These are phyloP conservation scores for Caenorhabditis macrosperma DNA, from an alignment of 2,888 invertebrate genomes.

Conservation along the genomic window DNA sequence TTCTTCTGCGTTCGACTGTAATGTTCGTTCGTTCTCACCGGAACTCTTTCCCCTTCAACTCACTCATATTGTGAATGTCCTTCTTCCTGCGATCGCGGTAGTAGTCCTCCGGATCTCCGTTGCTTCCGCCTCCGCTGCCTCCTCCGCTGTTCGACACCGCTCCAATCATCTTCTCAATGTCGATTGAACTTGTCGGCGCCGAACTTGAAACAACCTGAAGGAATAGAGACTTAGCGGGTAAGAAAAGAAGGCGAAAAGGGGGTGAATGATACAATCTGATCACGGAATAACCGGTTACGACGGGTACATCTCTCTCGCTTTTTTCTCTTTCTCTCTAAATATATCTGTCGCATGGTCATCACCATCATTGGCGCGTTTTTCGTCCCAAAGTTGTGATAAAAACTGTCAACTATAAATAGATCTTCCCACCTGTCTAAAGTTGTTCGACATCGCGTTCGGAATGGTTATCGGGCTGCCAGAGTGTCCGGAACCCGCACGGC, in stretches of 20 bases:
- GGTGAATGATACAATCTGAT: constrained; percentile 23
- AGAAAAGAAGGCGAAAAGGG: constrained; percentile 23
- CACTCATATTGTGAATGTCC: constrained; percentile 81
- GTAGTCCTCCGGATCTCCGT: constrained; percentile 69
- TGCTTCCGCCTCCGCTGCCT: constrained; percentile 33
- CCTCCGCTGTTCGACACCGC: constrained; percentile 36
- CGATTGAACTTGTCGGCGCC: constrained; percentile 77
- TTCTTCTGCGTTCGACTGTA: constrained; percentile 83
- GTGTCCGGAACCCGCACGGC: constrained; percentile 70
- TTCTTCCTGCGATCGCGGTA: constrained; percentile 80
- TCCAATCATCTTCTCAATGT: constrained; percentile 76
- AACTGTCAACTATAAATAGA: constrained; percentile 9
- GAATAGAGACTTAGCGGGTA: constrained; percentile 26
- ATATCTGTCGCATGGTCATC: constrained; percentile 6
- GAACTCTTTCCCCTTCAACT: constrained; percentile 23
- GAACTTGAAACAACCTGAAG: constrained; percentile 77
- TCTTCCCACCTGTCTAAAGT: constrained; percentile 61
- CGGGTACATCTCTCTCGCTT: constrained; percentile 4
- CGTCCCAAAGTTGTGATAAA: constrained; percentile 3
- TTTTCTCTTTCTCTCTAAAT: not conserved
- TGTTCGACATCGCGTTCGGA: constrained; percentile 55
- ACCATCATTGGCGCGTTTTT: not conserved
- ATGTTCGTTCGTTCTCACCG: not conserved
- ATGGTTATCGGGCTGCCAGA: constrained; percentile 74
- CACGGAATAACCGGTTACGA: constrained; percentile 40